phyloP scores from a whole-genome alignment of 1,140 invertebrate species.

The Stegodyphus dumicola region DNA sequence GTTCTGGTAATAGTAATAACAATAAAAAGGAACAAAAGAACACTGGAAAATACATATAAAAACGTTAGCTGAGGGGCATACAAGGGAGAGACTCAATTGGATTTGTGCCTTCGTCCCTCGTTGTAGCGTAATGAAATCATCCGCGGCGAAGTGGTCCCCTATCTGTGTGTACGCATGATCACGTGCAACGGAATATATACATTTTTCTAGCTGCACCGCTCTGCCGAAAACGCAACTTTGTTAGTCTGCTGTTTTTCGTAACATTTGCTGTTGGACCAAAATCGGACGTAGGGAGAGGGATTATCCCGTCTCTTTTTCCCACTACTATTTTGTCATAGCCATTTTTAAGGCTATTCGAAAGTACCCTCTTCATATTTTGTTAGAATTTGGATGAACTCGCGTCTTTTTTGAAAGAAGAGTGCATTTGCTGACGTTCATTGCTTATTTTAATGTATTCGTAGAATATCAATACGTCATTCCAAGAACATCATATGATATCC shows the following conservation, averaged over 20 bases:
- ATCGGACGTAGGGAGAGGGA: background rate
- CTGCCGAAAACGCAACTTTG: background rate
- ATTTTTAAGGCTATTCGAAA: background rate
- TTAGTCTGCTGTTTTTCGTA: background rate
- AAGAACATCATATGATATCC: too few relatives aligned
- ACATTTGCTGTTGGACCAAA: background rate
- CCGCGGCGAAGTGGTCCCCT: conserved; percentile 10
- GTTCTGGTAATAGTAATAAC: conserved; percentile 56
- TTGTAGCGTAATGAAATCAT: conserved; percentile 55
- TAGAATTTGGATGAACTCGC: background rate
- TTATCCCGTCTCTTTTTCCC: background rate
- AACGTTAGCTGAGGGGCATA: conserved; percentile 39
- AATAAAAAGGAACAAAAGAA: conserved; percentile 49
- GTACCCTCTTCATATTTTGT: background rate
- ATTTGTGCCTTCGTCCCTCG: conserved; percentile 45
- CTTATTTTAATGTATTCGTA: too few relatives aligned
- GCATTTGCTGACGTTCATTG: too few relatives aligned
- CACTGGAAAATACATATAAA: conserved; percentile 56
- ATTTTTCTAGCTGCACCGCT: background rate
- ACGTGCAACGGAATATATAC: conserved; percentile 16
- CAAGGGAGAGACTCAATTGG: conserved; percentile 25
- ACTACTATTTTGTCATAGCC: too few relatives aligned
- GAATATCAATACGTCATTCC: too few relatives aligned
- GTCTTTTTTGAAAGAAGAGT: too few relatives aligned
- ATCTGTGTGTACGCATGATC: conserved; percentile 36